Evolutionary conservation across 2,888 invertebrate genomes (phyloP), one percentile per base, ranked within the genome.

Genomic region (Drosophila cognata): DNA sequence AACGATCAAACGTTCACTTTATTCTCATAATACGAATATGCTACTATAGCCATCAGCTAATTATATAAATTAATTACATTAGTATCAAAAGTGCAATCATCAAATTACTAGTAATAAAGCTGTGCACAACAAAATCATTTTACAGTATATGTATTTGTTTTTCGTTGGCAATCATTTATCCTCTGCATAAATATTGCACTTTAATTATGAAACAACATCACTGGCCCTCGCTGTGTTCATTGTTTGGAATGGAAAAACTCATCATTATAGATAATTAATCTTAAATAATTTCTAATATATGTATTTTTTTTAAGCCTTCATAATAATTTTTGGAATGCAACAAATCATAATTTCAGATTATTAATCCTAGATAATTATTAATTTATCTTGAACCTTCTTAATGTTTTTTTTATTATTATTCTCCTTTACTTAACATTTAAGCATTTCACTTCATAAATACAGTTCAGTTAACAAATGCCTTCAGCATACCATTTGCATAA

Each of bases 21-120:
- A 59, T 43, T n/a, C 36, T 36, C 35, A 36, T 46, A 13, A 41
- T 53, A 21, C n/a, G 10, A 62, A 51, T 21, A 31, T 31, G 46
- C 31, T 16, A 48, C n/a, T 28, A 33, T 13, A 18, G 25, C 35
- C 59, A 56, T 51, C 11, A 60, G 29, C 28, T 36, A 41, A 56
- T 60, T 31, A 57, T 33, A 51, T 21, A 43, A 74, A 56, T 51
- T 36, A 41, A 60, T 55, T 33, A 18, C 46, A 48, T 46, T 64
- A 11, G 7, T 29, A 48, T 21, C n/a, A 48, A 16, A 29, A 28
- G 21, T 53, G 33, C 36, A 53, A 36, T 7, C 21, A 28, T 16
- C 52, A 25, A n/a, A 38, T n/a, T 29, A 28, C 28, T n/a, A 36
- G 28, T 28, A 16, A 46, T 46, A 46, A 16, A 46, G 46, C 16